A percentile compares a stretch with the other conserved stretches of the same genome.
Evolutionary conservation across 2,113 vertebrate genomes (phyloP).

Genomic region (Pituophis catenifer): DNA sequence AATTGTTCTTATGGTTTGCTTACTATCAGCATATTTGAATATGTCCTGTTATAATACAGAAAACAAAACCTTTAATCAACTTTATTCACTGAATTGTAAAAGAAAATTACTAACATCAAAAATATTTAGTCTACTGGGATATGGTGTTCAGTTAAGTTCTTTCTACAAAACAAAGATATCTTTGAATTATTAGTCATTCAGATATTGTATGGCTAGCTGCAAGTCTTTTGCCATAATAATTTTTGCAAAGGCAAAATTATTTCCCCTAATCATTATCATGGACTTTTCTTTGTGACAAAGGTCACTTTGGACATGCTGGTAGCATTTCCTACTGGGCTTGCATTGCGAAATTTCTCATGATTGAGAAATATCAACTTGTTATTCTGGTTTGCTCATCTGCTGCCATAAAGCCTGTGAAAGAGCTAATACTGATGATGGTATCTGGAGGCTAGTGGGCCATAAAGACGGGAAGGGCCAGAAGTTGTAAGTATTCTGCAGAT

Average conservation of each 20-base stretch:
- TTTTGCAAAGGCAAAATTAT: conserved; percentile 4
- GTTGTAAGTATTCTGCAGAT: not conserved
- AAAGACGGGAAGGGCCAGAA: not conserved
- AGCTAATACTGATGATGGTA: not conserved
- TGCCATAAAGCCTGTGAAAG: not conserved
- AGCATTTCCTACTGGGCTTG: not conserved
- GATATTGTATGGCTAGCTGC: not conserved
- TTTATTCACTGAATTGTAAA: not conserved
- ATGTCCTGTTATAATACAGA: not conserved
- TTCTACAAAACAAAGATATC: conserved; percentile 1
- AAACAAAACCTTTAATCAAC: conserved; percentile 14
- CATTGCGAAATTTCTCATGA: not conserved
- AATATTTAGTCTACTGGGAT: conserved; percentile 6
- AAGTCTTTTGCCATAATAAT: not conserved
- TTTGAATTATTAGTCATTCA: conserved; percentile 14
- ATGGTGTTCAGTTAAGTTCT: not conserved
- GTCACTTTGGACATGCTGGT: not conserved
- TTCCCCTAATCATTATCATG: not conserved
- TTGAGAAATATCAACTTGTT: not conserved
- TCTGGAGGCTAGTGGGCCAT: not conserved
- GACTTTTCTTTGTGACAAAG: not conserved
- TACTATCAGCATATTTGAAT: not conserved
- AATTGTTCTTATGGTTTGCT: not conserved
- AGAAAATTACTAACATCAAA: conserved; percentile 11
- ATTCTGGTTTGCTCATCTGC: not conserved